A percentile compares a stretch with the other conserved stretches of the same genome.
These are phyloP conservation scores for Nycticorax nycticorax DNA, from an alignment of 2,113 vertebrate species.

Conservation along the genomic window DNA sequence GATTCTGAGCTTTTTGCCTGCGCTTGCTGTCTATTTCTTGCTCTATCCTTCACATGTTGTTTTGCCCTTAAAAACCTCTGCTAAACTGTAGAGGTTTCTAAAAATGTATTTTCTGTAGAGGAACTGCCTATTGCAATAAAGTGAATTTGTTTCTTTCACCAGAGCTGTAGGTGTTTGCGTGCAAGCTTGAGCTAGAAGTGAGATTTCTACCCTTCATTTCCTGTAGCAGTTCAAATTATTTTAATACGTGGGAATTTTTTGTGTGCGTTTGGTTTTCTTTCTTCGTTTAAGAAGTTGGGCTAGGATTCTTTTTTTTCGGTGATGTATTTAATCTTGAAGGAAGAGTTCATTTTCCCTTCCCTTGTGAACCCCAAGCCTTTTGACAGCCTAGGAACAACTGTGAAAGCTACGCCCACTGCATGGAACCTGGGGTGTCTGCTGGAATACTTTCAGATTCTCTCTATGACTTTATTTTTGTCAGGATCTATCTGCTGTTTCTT, in stretches of 20 bases:
- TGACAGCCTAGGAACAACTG: background rate
- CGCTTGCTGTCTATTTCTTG: background rate
- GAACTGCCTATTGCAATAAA: accelerated
- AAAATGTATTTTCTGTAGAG: background rate
- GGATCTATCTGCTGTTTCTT: background rate
- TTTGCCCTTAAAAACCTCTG: background rate
- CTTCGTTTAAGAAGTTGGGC: background rate
- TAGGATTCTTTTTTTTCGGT: background rate
- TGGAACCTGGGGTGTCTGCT: background rate
- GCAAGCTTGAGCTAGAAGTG: background rate
- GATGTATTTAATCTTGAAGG: background rate
- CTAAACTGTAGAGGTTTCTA: background rate
- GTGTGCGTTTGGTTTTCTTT: background rate
- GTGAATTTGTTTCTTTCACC: background rate
- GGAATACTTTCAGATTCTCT: background rate
- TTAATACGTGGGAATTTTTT: background rate
- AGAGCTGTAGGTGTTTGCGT: background rate
- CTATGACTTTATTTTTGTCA: background rate
- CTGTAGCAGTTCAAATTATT: background rate
- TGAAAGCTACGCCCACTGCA: accelerated
- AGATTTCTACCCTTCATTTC: background rate
- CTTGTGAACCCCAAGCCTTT: background rate
- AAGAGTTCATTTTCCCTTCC: background rate
- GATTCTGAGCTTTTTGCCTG: background rate
- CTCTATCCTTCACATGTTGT: no score